Conservation (phyloP, 2,888 invertebrate genomes). For the Apodemia zela region DNA sequence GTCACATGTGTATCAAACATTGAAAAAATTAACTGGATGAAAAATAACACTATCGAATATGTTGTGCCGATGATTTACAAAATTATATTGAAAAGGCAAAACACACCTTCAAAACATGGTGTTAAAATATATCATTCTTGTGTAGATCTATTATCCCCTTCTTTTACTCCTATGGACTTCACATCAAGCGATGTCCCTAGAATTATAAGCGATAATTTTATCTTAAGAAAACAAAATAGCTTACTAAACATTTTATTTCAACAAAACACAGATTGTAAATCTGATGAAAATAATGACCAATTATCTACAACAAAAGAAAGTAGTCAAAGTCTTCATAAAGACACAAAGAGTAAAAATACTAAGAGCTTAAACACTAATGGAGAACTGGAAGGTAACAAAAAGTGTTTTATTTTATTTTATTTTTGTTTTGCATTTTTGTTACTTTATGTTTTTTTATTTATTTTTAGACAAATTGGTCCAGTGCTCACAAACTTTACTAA, state of each 20-base stretch:
- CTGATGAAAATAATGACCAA: not conserved
- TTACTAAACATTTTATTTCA: conserved; percentile 26
- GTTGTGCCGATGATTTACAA: conserved; percentile 61
- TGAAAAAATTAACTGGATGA: conserved; percentile 55
- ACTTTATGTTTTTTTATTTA: not conserved
- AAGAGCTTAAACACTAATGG: not conserved
- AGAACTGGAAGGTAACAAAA: not conserved
- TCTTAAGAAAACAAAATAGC: conserved; percentile 36
- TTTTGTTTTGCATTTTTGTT: not conserved
- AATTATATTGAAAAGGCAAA: conserved; percentile 51
- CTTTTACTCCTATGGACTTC: conserved; percentile 35
- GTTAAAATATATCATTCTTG: conserved; percentile 62
- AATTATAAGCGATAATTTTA: conserved; percentile 52
- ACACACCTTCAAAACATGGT: conserved; percentile 29
- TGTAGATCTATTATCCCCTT: conserved; percentile 49
- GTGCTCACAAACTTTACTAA: no score
- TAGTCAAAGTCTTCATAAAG: not conserved
- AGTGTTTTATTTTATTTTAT: not conserved
- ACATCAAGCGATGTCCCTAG: conserved; percentile 45
- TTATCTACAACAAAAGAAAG: not conserved
- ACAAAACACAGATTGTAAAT: conserved; percentile 2
- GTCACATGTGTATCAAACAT: conserved; percentile 53
- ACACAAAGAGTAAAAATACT: not conserved
- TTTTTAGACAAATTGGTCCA: conserved; percentile 6
- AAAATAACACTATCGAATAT: conserved; percentile 51